Percentiles rank a stretch among this genome's conserved stretches.
phyloP scores from a whole-genome alignment of 1,140 invertebrate genomes.

The Carcinoscorpius rotundicauda region DNA sequence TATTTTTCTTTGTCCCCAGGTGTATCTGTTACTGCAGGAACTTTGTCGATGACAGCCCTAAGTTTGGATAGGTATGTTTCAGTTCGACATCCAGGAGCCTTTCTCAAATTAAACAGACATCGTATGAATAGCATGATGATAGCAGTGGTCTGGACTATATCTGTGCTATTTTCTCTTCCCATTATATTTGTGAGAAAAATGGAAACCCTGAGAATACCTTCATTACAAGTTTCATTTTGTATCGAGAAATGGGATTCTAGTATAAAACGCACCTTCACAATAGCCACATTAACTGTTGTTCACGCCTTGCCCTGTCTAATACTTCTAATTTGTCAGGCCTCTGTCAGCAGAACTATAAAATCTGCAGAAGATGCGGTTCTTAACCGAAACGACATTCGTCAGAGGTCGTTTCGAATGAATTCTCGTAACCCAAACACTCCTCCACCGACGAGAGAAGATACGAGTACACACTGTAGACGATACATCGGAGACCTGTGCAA shows the following conservation, averaged over 20 bases:
- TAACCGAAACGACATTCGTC: neutral
- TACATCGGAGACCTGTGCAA: too few relatives aligned
- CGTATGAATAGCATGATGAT: neutral
- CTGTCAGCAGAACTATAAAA: slow-evolving; percentile 50
- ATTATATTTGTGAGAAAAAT: slow-evolving; percentile 5
- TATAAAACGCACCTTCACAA: neutral
- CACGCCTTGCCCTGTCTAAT: slow-evolving; percentile 35
- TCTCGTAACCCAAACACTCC: too few relatives aligned
- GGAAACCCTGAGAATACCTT: neutral
- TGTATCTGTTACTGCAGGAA: slow-evolving; percentile 9
- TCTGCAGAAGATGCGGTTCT: neutral
- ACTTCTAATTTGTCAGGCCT: slow-evolving; percentile 47
- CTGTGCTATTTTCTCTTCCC: neutral
- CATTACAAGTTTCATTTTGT: slow-evolving; percentile 6
- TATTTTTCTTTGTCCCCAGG: neutral
- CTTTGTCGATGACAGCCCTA: slow-evolving; percentile 10
- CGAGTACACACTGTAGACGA: too few relatives aligned
- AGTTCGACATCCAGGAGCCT: slow-evolving; percentile 18
- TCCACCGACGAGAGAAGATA: too few relatives aligned
- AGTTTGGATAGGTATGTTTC: slow-evolving; percentile 15
- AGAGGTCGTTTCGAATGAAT: neutral
- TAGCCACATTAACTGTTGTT: slow-evolving; percentile 27
- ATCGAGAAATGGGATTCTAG: slow-evolving; percentile 5
- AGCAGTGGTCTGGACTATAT: neutral
- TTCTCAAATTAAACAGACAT: neutral